These are phyloP conservation scores for Galeruca laticollis DNA, from an alignment of 2,888 invertebrate genomes.

Conservation along the genomic window DNA sequence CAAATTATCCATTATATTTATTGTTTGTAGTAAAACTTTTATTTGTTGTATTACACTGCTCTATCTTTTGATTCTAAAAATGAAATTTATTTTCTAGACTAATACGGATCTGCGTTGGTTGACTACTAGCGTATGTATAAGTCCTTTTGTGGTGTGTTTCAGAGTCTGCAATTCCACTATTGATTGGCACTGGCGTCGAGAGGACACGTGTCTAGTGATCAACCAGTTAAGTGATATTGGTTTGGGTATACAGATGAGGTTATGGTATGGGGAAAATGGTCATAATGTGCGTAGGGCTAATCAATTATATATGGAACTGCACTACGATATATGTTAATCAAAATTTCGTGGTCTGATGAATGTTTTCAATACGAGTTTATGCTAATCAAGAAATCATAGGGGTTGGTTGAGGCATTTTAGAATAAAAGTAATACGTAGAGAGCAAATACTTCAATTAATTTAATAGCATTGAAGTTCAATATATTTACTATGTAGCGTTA, in stretches of 20 bases:
- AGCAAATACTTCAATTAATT: background rate
- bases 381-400: background rate
- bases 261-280: slow-evolving; percentile 15
- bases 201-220: slow-evolving; percentile 54
- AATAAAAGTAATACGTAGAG: background rate
- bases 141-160: slow-evolving; percentile 28
- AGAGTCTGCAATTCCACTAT: slow-evolving; percentile 12
- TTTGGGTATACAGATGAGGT: slow-evolving; percentile 27
- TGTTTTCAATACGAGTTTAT: slow-evolving; percentile 17
- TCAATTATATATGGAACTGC: slow-evolving; percentile 25
- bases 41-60: too few species aligned
- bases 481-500: too few species aligned
- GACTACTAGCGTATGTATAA: slow-evolving; percentile 13
- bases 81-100: too few species aligned
- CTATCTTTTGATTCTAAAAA: too few species aligned
- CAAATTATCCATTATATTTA: too few species aligned
- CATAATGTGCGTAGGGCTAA: slow-evolving; percentile 25
- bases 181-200: slow-evolving; percentile 47
- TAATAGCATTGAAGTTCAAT: background rate
- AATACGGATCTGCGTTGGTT: background rate
- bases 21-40: too few species aligned
- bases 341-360: slow-evolving; percentile 22
- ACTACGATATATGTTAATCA: slow-evolving; percentile 34
- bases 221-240: slow-evolving; percentile 56
- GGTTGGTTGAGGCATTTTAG: background rate